Evolutionary conservation across 2,888 invertebrate genomes (phyloP), one percentile per base, ranked within the genome.

Genomic region (Pycnomerus fuliginosus): DNA sequence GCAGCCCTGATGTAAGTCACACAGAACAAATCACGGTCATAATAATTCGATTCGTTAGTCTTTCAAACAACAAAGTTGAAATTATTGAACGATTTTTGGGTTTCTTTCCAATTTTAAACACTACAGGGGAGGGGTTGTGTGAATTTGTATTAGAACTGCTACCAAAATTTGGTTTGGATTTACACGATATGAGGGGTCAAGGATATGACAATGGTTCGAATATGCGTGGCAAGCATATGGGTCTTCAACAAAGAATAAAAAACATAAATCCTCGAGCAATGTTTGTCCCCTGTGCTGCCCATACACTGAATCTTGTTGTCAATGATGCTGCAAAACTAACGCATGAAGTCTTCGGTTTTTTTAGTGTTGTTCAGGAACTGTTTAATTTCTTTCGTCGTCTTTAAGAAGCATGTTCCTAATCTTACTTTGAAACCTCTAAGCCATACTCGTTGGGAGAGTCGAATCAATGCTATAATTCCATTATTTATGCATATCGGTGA

Each of bases 281-380:
- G 17, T 46, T 42, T 46, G 35, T 46, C n/a, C 46, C 41, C 27
- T 42, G 41, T 41, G 36, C 41, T 35, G 40, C 41, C 25, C 46
- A 46, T 35, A 30, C 35, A 11, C 25, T 46, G 30, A 46, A 45
- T 31, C 31, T 46, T 22, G 28, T 28, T 35, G 46, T 46, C 14
- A 46, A 46, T 31, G 36, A 41, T 27, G 36, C 46, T 1, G 46
- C 45, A 10, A 31, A 46, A 41, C 23, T 41, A 36, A 15, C 40
- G 8, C 28, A 13, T 41, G 31, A 41, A 25, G 35, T 17, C 31
- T 34, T 41, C 14, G 36, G 11, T 16, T 35, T 46, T 35, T 41
- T 45, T 41, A 30, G 30, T n/a, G 40, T 40, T 13, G 25, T 45
- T 40, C 40, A 45, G 28, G 40, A 45, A 17, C 8, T 20, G 20